Percentiles rank a stretch among this genome's conserved stretches.
These are phyloP conservation scores for Marasmarcha lunaedactyla DNA, from an alignment of 2,888 invertebrate genomes.

Conservation along the genomic window DNA sequence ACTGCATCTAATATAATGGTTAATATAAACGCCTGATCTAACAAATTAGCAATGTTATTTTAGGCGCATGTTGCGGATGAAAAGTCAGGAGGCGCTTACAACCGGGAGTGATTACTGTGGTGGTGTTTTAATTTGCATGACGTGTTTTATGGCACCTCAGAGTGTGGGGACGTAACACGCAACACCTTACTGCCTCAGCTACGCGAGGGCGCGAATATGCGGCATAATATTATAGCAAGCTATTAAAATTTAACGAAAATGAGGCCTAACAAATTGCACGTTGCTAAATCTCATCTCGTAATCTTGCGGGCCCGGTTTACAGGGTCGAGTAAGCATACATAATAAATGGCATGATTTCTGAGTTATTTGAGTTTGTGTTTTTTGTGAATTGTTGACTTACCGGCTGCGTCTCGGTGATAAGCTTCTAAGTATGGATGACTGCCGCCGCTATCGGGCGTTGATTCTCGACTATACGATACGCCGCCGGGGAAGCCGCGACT, in stretches of 20 bases:
- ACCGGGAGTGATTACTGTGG: slow-evolving; percentile 43
- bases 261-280: slow-evolving; percentile 7
- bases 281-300: slow-evolving; percentile 2
- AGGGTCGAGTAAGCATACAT: neutral
- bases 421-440: slow-evolving; percentile 88
- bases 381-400: slow-evolving; percentile 56
- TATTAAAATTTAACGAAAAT: slow-evolving; percentile 21
- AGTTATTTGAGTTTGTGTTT: neutral
- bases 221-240: slow-evolving; percentile 17
- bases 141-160: slow-evolving; percentile 37
- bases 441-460: slow-evolving; percentile 89
- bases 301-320: neutral
- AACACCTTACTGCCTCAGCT: slow-evolving; percentile 17
- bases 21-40: slow-evolving; percentile 20
- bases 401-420: slow-evolving; percentile 84
- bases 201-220: slow-evolving; percentile 10
- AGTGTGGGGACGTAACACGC: slow-evolving; percentile 16
- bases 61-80: slow-evolving; percentile 26
- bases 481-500: slow-evolving; percentile 75
- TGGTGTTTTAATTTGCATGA: slow-evolving; percentile 58
- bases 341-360: neutral
- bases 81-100: slow-evolving; percentile 21
- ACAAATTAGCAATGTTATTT: slow-evolving; percentile 24
- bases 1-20: no score
- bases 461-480: slow-evolving; percentile 85